phyloP scores from a whole-genome alignment of 2,888 invertebrate genomes.

The Noctua fimbriata region DNA sequence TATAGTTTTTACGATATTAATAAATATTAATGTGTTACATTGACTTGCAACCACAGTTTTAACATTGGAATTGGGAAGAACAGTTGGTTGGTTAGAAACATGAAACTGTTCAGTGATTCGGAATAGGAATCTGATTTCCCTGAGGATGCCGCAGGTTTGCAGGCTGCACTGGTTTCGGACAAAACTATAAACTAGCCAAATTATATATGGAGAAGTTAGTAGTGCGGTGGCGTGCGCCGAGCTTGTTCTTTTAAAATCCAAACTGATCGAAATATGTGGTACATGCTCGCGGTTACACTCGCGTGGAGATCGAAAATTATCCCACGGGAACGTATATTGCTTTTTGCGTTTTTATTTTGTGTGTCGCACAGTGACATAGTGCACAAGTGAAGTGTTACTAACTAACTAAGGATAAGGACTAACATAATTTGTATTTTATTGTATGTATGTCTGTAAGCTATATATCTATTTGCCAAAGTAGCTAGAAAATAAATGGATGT shows the following conservation, averaged over 20 bases:
- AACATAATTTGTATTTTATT: too few relatives aligned
- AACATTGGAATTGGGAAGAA: neutral
- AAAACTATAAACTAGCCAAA: slow-evolving; percentile 24
- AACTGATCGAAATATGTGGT: neutral
- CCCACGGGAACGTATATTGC: neutral
- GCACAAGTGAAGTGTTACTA: too few relatives aligned
- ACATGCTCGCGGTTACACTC: neutral
- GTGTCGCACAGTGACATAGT: too few relatives aligned
- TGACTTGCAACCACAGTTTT: neutral
- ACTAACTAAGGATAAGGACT: too few relatives aligned
- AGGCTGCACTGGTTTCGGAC: slow-evolving; percentile 38
- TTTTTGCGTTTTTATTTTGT: too few relatives aligned
- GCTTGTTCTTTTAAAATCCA: neutral
- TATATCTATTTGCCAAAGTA: too few relatives aligned
- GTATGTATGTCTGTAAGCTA: too few relatives aligned
- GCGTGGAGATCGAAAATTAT: neutral
- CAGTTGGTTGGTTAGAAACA: neutral
- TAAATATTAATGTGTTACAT: neutral
- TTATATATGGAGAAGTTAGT: slow-evolving; percentile 14
- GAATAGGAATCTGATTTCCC: slow-evolving; percentile 52
- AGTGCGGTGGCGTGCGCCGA: neutral
- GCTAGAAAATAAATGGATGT: too few relatives aligned
- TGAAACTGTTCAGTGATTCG: slow-evolving; percentile 27
- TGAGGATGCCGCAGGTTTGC: slow-evolving; percentile 20
- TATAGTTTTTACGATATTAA: too few relatives aligned